Percentiles rank a stretch among this genome's conserved stretches.
These are phyloP conservation scores for Alcis repandata DNA, from an alignment of 2,888 invertebrate species.

Conservation along the genomic window DNA sequence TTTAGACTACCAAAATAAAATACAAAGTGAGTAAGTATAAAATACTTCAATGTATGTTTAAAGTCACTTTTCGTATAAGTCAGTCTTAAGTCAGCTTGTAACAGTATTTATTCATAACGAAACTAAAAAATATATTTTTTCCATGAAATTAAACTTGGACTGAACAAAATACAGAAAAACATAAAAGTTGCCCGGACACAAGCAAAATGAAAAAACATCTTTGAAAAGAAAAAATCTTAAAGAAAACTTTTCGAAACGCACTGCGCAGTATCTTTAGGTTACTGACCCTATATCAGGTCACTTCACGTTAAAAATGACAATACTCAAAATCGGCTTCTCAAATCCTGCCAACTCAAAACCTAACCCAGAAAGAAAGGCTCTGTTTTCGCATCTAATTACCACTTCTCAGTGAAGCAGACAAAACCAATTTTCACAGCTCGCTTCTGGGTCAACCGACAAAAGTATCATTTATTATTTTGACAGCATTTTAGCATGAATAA, in stretches of 20 bases:
- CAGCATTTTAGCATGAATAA: slow-evolving; percentile 46
- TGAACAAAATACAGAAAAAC: no score
- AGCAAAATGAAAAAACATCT: no score
- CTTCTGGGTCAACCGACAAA: slow-evolving; percentile 44
- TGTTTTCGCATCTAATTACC: slow-evolving; percentile 28
- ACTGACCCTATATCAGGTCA: slow-evolving; percentile 17
- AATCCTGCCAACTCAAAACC: slow-evolving; percentile 12
- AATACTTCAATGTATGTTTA: no score
- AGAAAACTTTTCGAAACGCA: neutral
- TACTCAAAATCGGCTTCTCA: slow-evolving; percentile 1
- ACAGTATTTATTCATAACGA: no score
- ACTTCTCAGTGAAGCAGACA: slow-evolving; percentile 22
- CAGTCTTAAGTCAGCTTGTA: no score
- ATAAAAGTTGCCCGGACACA: no score
- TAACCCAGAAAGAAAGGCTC: slow-evolving; percentile 13
- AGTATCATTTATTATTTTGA: slow-evolving; percentile 46
- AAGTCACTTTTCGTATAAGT: no score
- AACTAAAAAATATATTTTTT: no score
- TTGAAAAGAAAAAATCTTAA: no score
- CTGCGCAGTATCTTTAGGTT: neutral
- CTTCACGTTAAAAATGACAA: neutral
- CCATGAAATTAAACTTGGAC: no score
- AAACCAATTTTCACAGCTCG: slow-evolving; percentile 36
- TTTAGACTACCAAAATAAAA: no score
- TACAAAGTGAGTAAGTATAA: no score